These are phyloP conservation scores for Coptotermes formosanus DNA, from an alignment of 1,140 invertebrate genomes.

Conservation along the genomic window DNA sequence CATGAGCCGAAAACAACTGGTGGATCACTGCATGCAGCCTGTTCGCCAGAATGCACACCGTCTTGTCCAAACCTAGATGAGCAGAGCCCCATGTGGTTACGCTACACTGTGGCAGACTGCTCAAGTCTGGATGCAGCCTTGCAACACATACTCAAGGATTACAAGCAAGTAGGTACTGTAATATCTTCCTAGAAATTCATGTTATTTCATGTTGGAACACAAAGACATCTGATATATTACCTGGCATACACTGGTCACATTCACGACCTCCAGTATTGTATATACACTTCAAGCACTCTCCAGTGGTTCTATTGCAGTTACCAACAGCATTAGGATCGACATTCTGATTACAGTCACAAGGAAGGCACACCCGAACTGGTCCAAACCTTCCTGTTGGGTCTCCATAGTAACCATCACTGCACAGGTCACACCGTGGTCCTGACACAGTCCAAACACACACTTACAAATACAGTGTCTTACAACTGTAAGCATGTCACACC, in stretches of 20 bases:
- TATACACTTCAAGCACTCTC: constrained; percentile 95
- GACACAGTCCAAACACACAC: neutral
- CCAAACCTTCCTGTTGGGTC: constrained; percentile 71
- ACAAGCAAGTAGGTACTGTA: too few species aligned
- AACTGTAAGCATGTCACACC: neutral
- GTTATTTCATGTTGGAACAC: too few species aligned
- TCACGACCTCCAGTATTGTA: constrained; percentile 89
- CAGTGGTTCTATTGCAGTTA: constrained; percentile 89
- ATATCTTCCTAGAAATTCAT: too few species aligned
- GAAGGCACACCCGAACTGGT: constrained; percentile 66
- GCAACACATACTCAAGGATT: too few species aligned
- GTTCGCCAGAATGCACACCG: too few species aligned
- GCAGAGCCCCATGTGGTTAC: too few species aligned
- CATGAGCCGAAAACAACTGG: too few species aligned
- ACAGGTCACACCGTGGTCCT: constrained; percentile 88
- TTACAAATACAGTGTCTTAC: neutral
- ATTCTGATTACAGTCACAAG: constrained; percentile 93
- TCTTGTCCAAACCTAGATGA: too few species aligned
- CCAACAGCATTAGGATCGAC: constrained; percentile 93
- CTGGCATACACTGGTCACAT: constrained; percentile 88
- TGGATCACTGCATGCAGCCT: too few species aligned
- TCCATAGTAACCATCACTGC: constrained; percentile 93
- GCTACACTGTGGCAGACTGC: too few species aligned
- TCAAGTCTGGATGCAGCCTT: too few species aligned
- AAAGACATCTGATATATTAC: constrained; percentile 47